These are phyloP conservation scores for Eristalis arbustorum DNA, from an alignment of 2,888 invertebrate genomes.

Conservation along the genomic window DNA sequence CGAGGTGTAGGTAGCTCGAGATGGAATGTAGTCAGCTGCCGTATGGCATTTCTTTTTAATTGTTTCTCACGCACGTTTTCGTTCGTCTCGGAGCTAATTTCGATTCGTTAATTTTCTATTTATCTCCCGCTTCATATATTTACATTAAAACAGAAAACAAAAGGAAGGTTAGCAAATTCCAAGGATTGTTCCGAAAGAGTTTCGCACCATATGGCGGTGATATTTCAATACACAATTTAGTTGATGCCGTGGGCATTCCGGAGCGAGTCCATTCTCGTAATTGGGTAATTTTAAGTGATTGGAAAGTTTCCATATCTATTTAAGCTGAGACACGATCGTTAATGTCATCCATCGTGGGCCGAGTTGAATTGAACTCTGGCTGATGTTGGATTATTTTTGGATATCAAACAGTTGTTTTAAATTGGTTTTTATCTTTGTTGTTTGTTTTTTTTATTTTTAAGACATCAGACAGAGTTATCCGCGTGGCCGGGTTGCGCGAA, in stretches of 20 bases:
- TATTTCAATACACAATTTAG: constrained; percentile 37
- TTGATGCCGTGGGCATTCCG: background rate
- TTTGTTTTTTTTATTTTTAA: background rate
- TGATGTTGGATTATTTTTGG: background rate
- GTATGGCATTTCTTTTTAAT: background rate
- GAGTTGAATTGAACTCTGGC: background rate
- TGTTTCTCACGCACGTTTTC: background rate
- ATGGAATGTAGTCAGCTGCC: constrained; percentile 25
- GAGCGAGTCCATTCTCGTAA: constrained; percentile 4
- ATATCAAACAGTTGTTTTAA: background rate
- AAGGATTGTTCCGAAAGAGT: background rate
- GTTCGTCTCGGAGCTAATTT: background rate
- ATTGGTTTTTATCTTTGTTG: background rate
- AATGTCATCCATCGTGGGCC: background rate
- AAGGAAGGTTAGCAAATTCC: constrained; percentile 24
- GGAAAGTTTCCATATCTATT: background rate
- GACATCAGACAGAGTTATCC: background rate
- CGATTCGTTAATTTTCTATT: background rate
- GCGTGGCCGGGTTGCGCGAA: background rate
- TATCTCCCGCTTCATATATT: constrained; percentile 3
- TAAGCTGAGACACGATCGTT: background rate
- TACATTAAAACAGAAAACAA: background rate
- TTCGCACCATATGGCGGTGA: constrained; percentile 45
- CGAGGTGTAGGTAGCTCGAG: constrained; percentile 24
- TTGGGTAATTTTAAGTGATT: constrained; percentile 13